These are phyloP conservation scores for Xestia xanthographa DNA, from an alignment of 2,888 invertebrate species.

Conservation along the genomic window DNA sequence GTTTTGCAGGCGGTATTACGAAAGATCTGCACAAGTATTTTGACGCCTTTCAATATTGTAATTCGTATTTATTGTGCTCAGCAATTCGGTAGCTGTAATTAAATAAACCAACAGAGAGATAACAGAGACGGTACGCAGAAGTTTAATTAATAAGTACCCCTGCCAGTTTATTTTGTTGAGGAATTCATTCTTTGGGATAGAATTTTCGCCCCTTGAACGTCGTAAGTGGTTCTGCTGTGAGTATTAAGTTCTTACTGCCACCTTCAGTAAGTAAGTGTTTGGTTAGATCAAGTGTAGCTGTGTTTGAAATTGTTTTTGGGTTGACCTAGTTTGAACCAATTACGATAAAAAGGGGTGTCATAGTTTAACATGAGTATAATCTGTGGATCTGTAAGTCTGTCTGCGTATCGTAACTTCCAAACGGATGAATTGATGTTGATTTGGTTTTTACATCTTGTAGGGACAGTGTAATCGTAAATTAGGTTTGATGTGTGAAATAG, in stretches of 20 bases:
- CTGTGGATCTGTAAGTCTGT: background rate
- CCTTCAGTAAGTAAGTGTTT: background rate
- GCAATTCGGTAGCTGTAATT: slow-evolving; percentile 34
- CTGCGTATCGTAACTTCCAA: background rate
- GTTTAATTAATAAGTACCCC: slow-evolving; percentile 46
- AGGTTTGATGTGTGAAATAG: background rate
- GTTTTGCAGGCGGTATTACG: too few species aligned
- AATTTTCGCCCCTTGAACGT: slow-evolving; percentile 2
- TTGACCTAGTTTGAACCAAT: background rate
- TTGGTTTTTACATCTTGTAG: background rate
- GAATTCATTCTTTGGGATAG: slow-evolving; percentile 27
- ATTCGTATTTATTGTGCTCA: slow-evolving; percentile 18
- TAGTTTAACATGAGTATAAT: background rate
- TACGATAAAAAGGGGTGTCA: background rate
- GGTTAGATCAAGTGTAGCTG: background rate
- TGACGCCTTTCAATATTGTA: slow-evolving; percentile 1
- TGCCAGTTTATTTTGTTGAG: slow-evolving; percentile 34
- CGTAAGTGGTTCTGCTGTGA: background rate
- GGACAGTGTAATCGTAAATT: background rate
- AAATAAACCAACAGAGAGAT: slow-evolving; percentile 42
- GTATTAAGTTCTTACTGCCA: background rate
- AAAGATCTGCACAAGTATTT: slow-evolving; percentile 11
- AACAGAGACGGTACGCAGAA: slow-evolving; percentile 36
- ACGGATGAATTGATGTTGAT: background rate
- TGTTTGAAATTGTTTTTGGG: background rate